phyloP scores from a whole-genome alignment of 2,888 invertebrate genomes.

The Molanna angustata region DNA sequence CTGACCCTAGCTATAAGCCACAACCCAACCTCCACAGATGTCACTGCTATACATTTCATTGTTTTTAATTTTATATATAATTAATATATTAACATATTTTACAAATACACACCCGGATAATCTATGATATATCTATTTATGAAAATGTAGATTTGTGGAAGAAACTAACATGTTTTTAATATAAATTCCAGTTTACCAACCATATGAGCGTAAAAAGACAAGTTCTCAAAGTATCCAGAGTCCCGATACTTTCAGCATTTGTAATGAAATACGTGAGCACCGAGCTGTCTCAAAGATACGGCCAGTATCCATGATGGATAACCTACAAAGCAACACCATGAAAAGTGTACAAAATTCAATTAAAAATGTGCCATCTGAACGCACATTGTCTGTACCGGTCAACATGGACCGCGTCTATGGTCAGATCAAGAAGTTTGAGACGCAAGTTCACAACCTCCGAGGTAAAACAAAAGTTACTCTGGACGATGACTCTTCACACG shows the following conservation, averaged over 20 bases:
- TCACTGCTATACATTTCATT: too few species aligned
- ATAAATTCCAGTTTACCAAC: constrained; percentile 19
- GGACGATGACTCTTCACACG: not conserved
- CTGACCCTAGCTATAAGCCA: too few species aligned
- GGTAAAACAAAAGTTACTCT: constrained; percentile 1
- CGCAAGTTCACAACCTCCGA: not conserved
- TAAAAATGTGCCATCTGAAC: not conserved
- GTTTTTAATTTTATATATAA: too few species aligned
- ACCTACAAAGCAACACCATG: too few species aligned
- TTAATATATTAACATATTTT: too few species aligned
- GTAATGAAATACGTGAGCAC: not conserved
- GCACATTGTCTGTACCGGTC: not conserved
- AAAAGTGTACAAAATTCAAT: too few species aligned
- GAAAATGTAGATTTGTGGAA: too few species aligned
- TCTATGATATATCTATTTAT: not conserved
- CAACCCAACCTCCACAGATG: too few species aligned
- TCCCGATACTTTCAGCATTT: constrained; percentile 8
- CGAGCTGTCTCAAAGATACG: not conserved
- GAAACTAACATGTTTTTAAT: too few species aligned
- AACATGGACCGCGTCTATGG: not conserved
- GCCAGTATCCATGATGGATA: constrained; percentile 15
- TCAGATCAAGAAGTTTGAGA: not conserved
- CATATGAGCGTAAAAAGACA: not conserved
- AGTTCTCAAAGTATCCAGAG: not conserved
- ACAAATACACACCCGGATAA: not conserved